Evolutionary conservation across 2,888 invertebrate species (phyloP), one percentile per base, ranked within the genome.

Genomic region (Lasius fuliginosus): DNA sequence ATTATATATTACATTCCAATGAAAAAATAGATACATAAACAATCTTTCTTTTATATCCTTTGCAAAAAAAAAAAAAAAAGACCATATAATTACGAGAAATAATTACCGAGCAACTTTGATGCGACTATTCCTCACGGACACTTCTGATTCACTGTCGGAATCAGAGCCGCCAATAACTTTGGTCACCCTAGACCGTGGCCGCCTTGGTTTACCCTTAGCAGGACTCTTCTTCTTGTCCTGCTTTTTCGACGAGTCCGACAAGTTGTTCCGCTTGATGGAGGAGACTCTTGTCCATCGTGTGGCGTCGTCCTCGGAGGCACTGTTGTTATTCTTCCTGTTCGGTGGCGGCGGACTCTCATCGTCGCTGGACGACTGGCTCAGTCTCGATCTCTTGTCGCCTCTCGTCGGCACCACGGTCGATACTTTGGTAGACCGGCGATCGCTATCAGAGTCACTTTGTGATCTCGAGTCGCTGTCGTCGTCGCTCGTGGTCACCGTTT

Each of bases 361-460:
- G 33, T 94, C 94, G 89, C 94, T 94, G 12, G 93, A 93, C 6
- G 93, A 93, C 0, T 90, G 87, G 67, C 92, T 93, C 40, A 92
- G 60, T 36, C 90, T 91, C 8, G 89, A 53, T 65, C 89, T 88
- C 23, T 90, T 87, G 56, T 93, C 92, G n/a, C 91, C 90, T 12
- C 46, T 82, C 0, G 89, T 75, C 1, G 85, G 81, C 5, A 90
- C 65, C 0, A 79, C 83, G 0, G 81, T 86, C 15, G 92, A 88
- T 5, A 92, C 83, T 18, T 90, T 85, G 36, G 89, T 82, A 27
- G 86, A 74, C 18, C 89, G 74, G 5, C 82, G 82, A 75, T 94
- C 94, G 58, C 92, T 92, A 49, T 95, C 95, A 1, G 95, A 95
- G 62, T 95, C 95, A 83, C 95, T 95, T 8, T 74, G 93, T 79